Evolutionary conservation across 2,113 vertebrate genomes (phyloP).

Genomic region (Oreotrochilus melanogaster): DNA sequence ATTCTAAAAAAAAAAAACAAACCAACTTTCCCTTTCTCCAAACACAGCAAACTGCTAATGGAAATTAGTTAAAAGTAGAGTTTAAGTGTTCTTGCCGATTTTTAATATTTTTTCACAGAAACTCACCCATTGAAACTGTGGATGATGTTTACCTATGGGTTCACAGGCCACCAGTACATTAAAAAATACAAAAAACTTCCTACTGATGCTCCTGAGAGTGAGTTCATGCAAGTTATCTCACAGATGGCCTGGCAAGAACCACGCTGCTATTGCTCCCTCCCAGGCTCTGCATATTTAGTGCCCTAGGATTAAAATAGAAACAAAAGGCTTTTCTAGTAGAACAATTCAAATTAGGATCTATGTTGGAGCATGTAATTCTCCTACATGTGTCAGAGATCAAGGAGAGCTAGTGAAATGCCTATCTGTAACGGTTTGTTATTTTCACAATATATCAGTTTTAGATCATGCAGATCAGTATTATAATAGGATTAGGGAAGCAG

Average conservation of each 20-base stretch:
- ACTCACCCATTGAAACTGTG: not conserved
- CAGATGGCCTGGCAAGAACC: not conserved
- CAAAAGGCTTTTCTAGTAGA: not conserved
- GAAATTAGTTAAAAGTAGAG: not conserved
- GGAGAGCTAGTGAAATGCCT: not conserved
- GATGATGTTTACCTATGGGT: not conserved
- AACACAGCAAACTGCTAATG: not conserved
- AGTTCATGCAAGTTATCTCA: not conserved
- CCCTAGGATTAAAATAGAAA: not conserved
- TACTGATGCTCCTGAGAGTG: not conserved
- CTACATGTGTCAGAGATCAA: not conserved
- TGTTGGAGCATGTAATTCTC: not conserved
- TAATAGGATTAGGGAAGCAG: slow-evolving; percentile 4
- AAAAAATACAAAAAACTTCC: not conserved
- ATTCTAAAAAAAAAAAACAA: not conserved
- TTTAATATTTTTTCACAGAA: not conserved
- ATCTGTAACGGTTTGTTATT: not conserved
- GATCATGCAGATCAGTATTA: not conserved
- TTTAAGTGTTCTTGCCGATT: not conserved
- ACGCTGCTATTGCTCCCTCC: not conserved
- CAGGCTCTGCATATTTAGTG: not conserved
- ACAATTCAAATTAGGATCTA: slow-evolving; percentile 12
- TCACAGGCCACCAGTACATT: not conserved
- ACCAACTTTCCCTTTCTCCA: not conserved
- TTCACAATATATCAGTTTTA: slow-evolving; percentile 40